Conservation (phyloP, 2,797 vertebrate species). For the Lycodopsis pacificus region DNA sequence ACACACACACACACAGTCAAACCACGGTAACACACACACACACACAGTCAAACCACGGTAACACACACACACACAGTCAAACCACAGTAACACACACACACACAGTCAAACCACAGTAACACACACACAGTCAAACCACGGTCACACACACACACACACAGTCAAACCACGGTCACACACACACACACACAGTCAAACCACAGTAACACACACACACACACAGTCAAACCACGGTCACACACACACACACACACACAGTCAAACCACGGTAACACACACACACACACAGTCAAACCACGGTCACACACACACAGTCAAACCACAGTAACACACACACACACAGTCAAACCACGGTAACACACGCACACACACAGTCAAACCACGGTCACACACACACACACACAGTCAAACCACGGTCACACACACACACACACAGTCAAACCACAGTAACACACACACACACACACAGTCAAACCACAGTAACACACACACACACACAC, state of each 20-base stretch:
- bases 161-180: background rate
- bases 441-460: no score
- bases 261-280: background rate
- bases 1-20: background rate
- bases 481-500: background rate
- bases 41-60: no score
- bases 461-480: background rate
- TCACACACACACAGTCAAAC: no score
- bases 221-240: background rate
- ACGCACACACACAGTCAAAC: background rate
- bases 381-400: background rate
- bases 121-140: no score
- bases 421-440: no score
- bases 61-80: no score
- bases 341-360: background rate
- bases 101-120: background rate
- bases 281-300: no score
- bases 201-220: background rate
- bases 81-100: background rate
- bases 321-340: background rate
- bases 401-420: no score
- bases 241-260: background rate
- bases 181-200: no score
- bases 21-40: background rate
- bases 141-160: background rate